Evolutionary conservation across 2,888 invertebrate species (phyloP).

Genomic region (Polydrusus tereticollis): DNA sequence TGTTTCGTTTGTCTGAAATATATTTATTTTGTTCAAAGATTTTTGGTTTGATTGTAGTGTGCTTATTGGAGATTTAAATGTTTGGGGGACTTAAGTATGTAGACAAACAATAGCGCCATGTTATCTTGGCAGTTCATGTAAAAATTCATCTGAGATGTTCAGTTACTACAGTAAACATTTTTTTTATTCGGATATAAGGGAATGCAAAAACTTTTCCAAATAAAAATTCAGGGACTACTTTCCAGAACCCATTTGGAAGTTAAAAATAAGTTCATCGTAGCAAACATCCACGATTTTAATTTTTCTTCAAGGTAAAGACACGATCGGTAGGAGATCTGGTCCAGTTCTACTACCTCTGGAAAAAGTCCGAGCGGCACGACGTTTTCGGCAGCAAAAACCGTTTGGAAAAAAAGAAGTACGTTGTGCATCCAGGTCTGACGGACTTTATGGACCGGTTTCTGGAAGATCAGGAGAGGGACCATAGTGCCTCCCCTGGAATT

Average conservation of each 20-base stretch:
- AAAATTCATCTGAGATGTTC: too few relatives aligned
- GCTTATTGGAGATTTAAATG: background rate
- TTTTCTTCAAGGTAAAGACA: slow-evolving; percentile 78
- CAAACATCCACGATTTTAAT: background rate
- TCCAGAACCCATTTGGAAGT: too few relatives aligned
- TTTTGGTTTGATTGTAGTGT: slow-evolving; percentile 30
- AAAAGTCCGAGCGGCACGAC: slow-evolving; percentile 98
- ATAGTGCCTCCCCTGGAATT: slow-evolving; percentile 77
- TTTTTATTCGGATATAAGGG: too few relatives aligned
- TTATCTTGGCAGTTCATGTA: too few relatives aligned
- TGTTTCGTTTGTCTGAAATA: slow-evolving; percentile 36
- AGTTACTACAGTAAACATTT: too few relatives aligned
- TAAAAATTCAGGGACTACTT: too few relatives aligned
- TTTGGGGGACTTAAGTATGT: background rate
- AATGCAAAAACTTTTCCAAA: too few relatives aligned
- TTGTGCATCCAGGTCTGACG: slow-evolving; percentile 91
- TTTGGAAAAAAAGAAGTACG: slow-evolving; percentile 93
- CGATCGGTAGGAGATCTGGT: slow-evolving; percentile 96
- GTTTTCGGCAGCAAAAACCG: slow-evolving; percentile 89
- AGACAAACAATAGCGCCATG: too few relatives aligned
- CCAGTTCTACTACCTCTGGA: slow-evolving; percentile 97
- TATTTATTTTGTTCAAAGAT: slow-evolving; percentile 40
- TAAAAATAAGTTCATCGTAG: too few relatives aligned
- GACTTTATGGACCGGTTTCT: slow-evolving; percentile 95
- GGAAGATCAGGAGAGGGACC: slow-evolving; percentile 84